Evolutionary conservation across 2,797 vertebrate species (phyloP).

Genomic region (Tinamus major): DNA sequence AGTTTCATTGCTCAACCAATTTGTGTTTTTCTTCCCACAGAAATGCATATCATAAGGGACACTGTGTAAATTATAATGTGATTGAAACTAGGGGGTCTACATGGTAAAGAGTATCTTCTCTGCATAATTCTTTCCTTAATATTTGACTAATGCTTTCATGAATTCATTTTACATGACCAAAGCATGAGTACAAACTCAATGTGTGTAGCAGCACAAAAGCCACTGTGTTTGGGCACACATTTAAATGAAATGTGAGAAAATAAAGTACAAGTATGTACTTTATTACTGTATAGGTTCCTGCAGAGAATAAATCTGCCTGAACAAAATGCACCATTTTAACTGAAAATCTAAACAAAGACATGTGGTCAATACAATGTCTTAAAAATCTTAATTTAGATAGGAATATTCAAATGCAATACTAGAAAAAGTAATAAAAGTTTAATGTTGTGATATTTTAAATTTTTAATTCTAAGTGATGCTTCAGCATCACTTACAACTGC

Average conservation of each 20-base stretch:
- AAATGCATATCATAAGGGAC: neutral
- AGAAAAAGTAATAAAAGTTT: neutral
- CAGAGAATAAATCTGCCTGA: neutral
- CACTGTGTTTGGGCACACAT: neutral
- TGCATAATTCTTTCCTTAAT: neutral
- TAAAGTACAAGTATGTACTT: neutral
- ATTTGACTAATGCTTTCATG: neutral
- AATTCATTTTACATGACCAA: neutral
- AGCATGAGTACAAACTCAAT: neutral
- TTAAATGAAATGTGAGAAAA: neutral
- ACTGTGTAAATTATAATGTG: neutral
- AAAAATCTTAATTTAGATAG: neutral
- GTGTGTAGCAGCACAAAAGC: neutral
- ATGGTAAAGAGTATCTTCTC: neutral
- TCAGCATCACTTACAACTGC: neutral
- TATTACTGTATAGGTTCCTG: neutral
- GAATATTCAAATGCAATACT: neutral
- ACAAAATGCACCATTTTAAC: neutral
- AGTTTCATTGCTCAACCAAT: neutral
- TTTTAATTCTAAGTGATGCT: too few relatives aligned
- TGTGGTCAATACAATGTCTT: neutral
- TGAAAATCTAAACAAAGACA: neutral
- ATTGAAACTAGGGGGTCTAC: neutral
- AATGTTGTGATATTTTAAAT: too few relatives aligned
- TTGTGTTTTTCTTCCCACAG: neutral